Conservation (phyloP, 2,888 invertebrate genomes). For the Cancer borealis region DNA sequence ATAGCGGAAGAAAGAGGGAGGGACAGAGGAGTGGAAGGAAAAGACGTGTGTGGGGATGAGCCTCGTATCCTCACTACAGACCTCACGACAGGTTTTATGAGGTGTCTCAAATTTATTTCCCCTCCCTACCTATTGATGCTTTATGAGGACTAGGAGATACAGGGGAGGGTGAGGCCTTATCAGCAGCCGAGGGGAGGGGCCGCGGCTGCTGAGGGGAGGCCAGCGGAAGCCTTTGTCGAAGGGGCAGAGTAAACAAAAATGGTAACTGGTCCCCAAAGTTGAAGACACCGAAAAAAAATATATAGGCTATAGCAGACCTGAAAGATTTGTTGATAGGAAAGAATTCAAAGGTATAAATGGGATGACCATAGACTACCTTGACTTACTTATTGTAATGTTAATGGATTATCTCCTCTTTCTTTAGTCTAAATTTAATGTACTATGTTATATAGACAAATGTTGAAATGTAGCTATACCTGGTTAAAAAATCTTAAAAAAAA, state of each 20-base stretch:
- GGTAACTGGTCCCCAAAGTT: background rate
- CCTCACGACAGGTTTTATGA: constrained; percentile 64
- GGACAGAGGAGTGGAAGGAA: constrained; percentile 25
- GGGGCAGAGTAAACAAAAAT: constrained; percentile 59
- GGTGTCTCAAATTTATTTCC: constrained; percentile 64
- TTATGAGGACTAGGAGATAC: constrained; percentile 50
- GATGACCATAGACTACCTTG: background rate
- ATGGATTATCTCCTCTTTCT: background rate
- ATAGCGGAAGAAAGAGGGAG: background rate
- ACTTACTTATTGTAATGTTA: constrained; percentile 21
- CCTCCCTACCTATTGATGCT: constrained; percentile 60
- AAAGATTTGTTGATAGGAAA: constrained; percentile 34
- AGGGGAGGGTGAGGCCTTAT: constrained; percentile 53
- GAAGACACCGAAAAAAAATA: background rate
- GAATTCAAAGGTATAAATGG: background rate
- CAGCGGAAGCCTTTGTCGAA: constrained; percentile 41
- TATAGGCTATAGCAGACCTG: background rate
- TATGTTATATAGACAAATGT: background rate
- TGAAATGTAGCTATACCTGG: background rate
- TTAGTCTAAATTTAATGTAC: background rate
- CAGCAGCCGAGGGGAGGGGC: constrained; percentile 30
- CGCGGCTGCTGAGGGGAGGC: constrained; percentile 28
- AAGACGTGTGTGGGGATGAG: constrained; percentile 46
- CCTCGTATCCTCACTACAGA: constrained; percentile 44
- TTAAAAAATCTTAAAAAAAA: background rate